Evolutionary conservation across 2,888 invertebrate genomes (phyloP), one percentile per base, ranked within the genome.

Genomic region (Trachelus iudaicus): DNA sequence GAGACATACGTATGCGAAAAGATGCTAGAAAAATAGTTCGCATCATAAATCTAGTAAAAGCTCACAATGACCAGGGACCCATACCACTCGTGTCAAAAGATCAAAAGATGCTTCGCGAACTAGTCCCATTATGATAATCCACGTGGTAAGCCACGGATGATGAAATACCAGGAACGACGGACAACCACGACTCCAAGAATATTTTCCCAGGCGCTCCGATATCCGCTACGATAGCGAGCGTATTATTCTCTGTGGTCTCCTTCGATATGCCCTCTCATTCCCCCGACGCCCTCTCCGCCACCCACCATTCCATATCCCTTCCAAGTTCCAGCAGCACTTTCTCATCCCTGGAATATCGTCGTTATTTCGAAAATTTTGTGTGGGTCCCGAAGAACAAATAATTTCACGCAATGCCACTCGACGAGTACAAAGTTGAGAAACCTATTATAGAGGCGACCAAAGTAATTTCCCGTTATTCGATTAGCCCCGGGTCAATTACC

Each of bases 11-110:
- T 23, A 9, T 56, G 1, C 11, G 1, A 71, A 15, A 71, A 71
- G 31, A 31, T 30, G 31, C 71, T 33, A 81, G 80, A 80, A 82
- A 81, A 84, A 77, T 81, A 80, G 75, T 83, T 83, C 83, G 78
- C 78, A 80, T 82, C 81, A 79, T 85, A 83, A 84, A 84, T 84
- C 82, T 81, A 74, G 76, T 81, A 75, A 34, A 31, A 76, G 75
- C 76, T 83, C 77, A 81, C 71, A 71, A 71, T 71, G 12, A 33
- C 31, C 71, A 13, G 9, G 9, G 23, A 31, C 71, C 31, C 71
- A 33, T 71, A 33, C 71, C 71, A 71, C 71, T 12, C 33, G 71
- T 71, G 71, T 71, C 71, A 71, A 3, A 71, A 13, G 71, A 71
- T 71, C 71, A 71, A 71, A 71, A 71, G 71, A 33, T 30, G 71